Base-by-base conservation (phyloP, 2,888 invertebrate species). In the Pilophorus perplexus region DNA sequence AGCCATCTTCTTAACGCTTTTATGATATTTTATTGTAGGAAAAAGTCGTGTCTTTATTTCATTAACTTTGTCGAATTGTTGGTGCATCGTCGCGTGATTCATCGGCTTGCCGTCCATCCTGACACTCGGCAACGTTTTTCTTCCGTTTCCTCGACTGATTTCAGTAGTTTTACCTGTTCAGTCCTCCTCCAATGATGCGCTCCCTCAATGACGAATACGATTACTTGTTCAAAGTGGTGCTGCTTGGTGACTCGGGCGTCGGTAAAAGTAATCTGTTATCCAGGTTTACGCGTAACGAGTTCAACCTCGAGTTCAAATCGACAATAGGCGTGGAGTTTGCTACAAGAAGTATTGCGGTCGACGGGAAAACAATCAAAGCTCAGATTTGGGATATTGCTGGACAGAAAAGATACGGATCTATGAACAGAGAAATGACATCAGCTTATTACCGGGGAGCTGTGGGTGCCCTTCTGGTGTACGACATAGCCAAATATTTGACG, bases 261-360 rank as follows among this genome's bases (percentile, higher is more conserved):
- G 99, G 99, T 73, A 99, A 99, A 84, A 96, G 95, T 85, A 99
- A 99, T 84, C 85, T 99, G 74, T 84, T 99, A 72, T 98, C 98
- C 71, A 87, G 99, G 80, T 99, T 99, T 82, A 99, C 99, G 81
- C 89, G 99, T 80, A 99, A 99, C 85, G 99, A 99, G 86, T 99
- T 99, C 81, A 99, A 99, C 83, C 85, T 99, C 83, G 99, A 99
- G 83, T 98, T 97, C 74, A 99, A 99, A 83, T 98, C 98, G 73
- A 99, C 99, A 75, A 99, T 99, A 82, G 99, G 99, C 71, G 99
- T 99, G 75, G 99, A 99, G 83, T 99, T 99, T 82, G 99, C 99
- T 70, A 99, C 98, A 73, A 87, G 96, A 78, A 95, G 94, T 84
- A 95, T 95, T 87, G 93, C 93, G 90, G 94, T 97, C 74, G 98